Evolutionary conservation across 2,888 invertebrate genomes (phyloP).

Genomic region (Drosophila picticornis): DNA sequence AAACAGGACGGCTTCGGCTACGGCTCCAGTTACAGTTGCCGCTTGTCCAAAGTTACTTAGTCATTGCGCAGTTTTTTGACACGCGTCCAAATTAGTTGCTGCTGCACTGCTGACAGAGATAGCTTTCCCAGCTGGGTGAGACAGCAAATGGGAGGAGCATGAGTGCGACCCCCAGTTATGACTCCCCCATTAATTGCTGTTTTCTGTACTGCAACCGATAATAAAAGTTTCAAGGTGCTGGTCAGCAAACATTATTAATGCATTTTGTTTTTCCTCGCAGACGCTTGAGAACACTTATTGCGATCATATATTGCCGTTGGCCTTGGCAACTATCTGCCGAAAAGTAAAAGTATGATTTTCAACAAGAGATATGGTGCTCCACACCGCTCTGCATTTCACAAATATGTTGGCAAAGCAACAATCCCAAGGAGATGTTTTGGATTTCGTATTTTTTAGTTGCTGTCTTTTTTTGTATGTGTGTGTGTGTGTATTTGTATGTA

Average conservation of each 20-base stretch:
- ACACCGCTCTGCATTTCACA: conserved; percentile 30
- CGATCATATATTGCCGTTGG: conserved; percentile 28
- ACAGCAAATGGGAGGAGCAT: background rate
- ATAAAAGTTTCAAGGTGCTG: conserved; percentile 40
- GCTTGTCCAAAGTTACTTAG: conserved; percentile 39
- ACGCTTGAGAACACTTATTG: conserved; percentile 21
- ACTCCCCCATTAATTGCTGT: conserved; percentile 35
- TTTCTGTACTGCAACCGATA: conserved; percentile 12
- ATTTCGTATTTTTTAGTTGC: conserved; percentile 18
- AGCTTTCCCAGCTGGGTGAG: background rate
- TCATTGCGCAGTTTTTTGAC: conserved; percentile 53
- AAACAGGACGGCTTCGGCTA: conserved; percentile 12
- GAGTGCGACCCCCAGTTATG: background rate
- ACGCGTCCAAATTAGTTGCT: conserved; percentile 52
- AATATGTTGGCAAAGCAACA: conserved; percentile 48
- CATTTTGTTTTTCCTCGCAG: conserved; percentile 14
- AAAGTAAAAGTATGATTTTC: conserved; percentile 31
- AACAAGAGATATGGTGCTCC: conserved; percentile 29
- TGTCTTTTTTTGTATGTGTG: background rate
- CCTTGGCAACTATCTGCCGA: conserved; percentile 22
- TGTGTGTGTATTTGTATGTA: background rate
- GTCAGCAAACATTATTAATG: conserved; percentile 29
- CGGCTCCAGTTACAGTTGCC: background rate
- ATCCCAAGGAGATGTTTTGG: conserved; percentile 36
- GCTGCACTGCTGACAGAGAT: conserved; percentile 16